Evolutionary conservation across 2,888 invertebrate species (phyloP), one percentile per base, ranked within the genome.

Genomic region (Quadroppia sp.): DNA sequence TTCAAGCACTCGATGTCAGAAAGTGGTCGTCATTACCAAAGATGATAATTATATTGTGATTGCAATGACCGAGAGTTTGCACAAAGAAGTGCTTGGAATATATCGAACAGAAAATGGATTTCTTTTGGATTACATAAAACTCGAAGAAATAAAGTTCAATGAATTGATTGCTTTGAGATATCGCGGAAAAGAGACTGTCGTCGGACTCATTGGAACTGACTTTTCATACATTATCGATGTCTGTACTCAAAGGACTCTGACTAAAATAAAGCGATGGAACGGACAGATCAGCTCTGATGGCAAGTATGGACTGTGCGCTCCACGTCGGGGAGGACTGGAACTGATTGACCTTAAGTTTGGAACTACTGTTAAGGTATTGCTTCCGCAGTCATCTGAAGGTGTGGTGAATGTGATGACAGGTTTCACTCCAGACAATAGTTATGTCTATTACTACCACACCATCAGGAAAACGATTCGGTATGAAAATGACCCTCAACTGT

Each of bases 371-470:
- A 90, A 90, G 82, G 94, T 91, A 0, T 90, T 94, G 77, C 96
- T 98, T 77, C 93, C 93, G 1, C 80, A 82, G 74, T 82, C 97
- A 0, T 96, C 97, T 0, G 97, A 98, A 82, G 98, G 98, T 0
- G 97, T 98, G 0, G 97, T 97, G 82, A 94, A 92, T 1, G 94
- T 97, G 25, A 93, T 94, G 77, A 92, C 94, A 75, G 88, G 91
- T 85, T 98, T 98, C 82, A 96, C 94, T 75, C 90, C 91, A 77
- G 93, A 90, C 1, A 94, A 97, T 79, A 90, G 93, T 80, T 96
- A 98, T 80, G 97, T 97, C 1, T 87, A 97, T 71, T 98, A 98
- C 81, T 98, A 98, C 80, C 97, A 98, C 81, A 92, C 94, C 78
- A 97, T 97, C 0, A 88, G 91, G 79, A 93, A 95, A 83, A 97